A percentile compares a stretch with the other conserved stretches of the same genome.
Evolutionary conservation across 2,113 vertebrate species (phyloP).

Genomic region (Holacanthus passer): DNA sequence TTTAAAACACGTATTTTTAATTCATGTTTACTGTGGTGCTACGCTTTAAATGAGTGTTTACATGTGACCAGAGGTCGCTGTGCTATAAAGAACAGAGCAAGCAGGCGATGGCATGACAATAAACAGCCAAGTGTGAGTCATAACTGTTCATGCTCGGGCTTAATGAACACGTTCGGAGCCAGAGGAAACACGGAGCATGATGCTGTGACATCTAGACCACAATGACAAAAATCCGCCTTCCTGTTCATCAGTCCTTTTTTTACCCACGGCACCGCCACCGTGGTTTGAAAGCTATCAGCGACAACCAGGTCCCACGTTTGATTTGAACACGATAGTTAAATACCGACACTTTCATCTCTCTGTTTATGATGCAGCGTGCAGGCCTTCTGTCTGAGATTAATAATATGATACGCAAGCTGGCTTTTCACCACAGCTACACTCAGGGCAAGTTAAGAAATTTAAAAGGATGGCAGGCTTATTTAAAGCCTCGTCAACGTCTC

Average conservation of each 20-base stretch:
- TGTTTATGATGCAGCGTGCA: background rate
- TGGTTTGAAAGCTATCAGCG: slow-evolving; percentile 9
- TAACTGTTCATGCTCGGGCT: slow-evolving; percentile 40
- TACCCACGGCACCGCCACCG: background rate
- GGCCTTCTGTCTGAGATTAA: background rate
- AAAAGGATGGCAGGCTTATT: slow-evolving; percentile 9
- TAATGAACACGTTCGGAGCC: slow-evolving; percentile 40
- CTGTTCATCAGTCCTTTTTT: slow-evolving; percentile 4
- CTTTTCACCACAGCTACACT: slow-evolving; percentile 6
- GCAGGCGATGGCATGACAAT: slow-evolving; percentile 11
- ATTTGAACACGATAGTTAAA: background rate
- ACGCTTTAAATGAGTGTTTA: background rate
- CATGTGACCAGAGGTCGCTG: slow-evolving; percentile 8
- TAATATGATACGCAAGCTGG: background rate
- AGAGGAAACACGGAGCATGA: slow-evolving; percentile 23
- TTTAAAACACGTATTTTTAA: slow-evolving; percentile 19
- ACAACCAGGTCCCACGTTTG: slow-evolving; percentile 13
- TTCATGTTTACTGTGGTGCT: background rate
- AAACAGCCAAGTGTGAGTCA: slow-evolving; percentile 55
- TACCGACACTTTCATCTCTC: background rate
- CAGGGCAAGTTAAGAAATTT: background rate
- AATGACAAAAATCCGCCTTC: slow-evolving; percentile 27
- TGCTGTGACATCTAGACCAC: slow-evolving; percentile 14
- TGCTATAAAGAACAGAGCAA: background rate
- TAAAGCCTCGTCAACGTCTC: background rate